These are phyloP conservation scores for Gasterosteus aculeatus DNA, from an alignment of 2,113 vertebrate genomes.

Conservation along the genomic window DNA sequence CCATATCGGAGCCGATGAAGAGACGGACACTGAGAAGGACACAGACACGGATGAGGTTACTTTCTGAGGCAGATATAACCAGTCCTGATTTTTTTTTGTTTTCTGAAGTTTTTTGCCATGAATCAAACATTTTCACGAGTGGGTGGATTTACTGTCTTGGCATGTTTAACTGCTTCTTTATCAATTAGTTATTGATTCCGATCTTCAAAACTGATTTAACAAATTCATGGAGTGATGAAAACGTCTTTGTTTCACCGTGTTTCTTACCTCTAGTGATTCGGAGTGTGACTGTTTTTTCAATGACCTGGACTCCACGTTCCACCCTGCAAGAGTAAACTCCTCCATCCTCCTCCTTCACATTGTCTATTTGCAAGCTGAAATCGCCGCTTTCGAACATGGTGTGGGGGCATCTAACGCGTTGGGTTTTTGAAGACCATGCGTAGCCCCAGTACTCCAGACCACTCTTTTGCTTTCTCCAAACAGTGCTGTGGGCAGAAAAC, in stretches of 20 bases:
- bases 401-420: conserved; percentile 53
- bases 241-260: background rate
- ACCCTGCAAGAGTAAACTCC: conserved; percentile 72
- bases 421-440: conserved; percentile 8
- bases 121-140: background rate
- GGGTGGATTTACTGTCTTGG: background rate
- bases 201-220: background rate
- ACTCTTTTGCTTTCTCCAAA: conserved; percentile 73
- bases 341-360: conserved; percentile 60
- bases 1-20: conserved; percentile 34
- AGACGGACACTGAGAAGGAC: conserved; percentile 65
- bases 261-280: conserved; percentile 74
- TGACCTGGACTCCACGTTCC: rapidly evolving
- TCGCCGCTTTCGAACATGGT: conserved; percentile 42
- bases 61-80: background rate
- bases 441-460: conserved; percentile 72
- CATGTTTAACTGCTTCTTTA: too few relatives aligned
- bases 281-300: conserved; percentile 48
- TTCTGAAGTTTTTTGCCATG: too few relatives aligned
- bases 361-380: conserved; percentile 72
- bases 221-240: background rate
- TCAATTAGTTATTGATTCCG: background rate
- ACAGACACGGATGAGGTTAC: background rate
- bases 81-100: background rate
- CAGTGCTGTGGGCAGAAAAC: conserved; percentile 51